Base-by-base conservation (phyloP, 1,140 invertebrate genomes). In the Pachyrhynchus sulphureomaculatus region DNA sequence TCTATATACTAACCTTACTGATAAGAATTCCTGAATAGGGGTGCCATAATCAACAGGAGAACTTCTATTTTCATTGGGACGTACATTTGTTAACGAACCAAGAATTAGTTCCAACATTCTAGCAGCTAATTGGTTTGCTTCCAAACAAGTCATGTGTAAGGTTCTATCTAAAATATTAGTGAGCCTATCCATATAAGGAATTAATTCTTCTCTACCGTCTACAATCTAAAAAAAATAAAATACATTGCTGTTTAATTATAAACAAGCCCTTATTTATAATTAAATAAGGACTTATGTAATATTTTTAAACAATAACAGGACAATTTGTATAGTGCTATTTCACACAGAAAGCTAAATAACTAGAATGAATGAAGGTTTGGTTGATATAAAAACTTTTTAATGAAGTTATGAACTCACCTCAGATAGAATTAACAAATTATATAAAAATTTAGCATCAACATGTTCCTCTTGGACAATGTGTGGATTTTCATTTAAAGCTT, bases 381-480 rank as follows among this genome's bases (percentile, higher is more conserved):
- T n/a, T n/a, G n/a, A n/a, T n/a, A n/a, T n/a, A n/a, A n/a, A n/a
- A n/a, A n/a, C n/a, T n/a, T n/a, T n/a, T n/a, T n/a, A n/a, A n/a
- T n/a, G n/a, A n/a, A n/a, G n/a, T n/a, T n/a, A n/a, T n/a, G n/a
- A n/a, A 57, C 34, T 57, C 64, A 91, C 83, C 74, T 89, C 84
- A 52, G 88, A 86, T 8, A 95, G 72, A 18, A 96, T 73, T 0
- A 90, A 78, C 23, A 95, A 75, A 67, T 89, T 86, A 75, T 92
- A 95, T 0, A 92, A 73, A 6, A 96, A 78, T 62, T 92, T 86
- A 64, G 89, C 84, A 66, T 93, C 89, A 1, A 93, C 75, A 64
- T 85, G 86, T 72, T 94, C 91, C 65, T 90, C 88, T 39, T 84
- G 82, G 13, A 78, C 58, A 37, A 85, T 71, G 56, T 90, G 86